These are phyloP conservation scores for Norana najaformis DNA, from an alignment of 2,888 invertebrate genomes.

Conservation along the genomic window DNA sequence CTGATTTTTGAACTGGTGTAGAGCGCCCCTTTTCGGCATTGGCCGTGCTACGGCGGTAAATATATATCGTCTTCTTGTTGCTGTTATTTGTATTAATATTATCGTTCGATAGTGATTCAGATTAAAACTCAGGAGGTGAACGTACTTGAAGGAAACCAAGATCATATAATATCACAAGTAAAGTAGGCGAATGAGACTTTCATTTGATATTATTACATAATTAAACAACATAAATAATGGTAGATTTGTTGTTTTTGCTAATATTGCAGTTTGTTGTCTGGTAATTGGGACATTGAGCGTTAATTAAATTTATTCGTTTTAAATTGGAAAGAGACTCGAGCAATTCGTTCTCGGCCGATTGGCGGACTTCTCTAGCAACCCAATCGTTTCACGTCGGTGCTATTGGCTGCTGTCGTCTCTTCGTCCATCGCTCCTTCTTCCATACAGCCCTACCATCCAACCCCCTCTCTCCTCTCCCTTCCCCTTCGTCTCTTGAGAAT, in stretches of 20 bases:
- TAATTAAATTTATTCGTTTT: constrained; percentile 4
- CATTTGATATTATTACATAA: not conserved
- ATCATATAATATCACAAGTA: too few species aligned
- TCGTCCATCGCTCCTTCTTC: not conserved
- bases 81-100: too few species aligned
- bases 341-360: not conserved
- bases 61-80: too few species aligned
- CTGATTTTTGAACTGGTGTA: too few species aligned
- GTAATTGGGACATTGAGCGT: not conserved
- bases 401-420: not conserved
- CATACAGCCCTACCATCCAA: not conserved
- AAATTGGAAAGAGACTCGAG: too few species aligned
- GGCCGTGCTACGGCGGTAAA: too few species aligned
- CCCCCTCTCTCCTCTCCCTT: not conserved
- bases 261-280: not conserved
- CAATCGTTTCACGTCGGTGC: not conserved
- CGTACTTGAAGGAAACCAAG: too few species aligned
- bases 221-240: not conserved
- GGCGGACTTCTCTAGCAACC: not conserved
- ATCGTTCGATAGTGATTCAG: too few species aligned
- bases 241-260: not conserved
- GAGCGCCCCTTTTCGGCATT: too few species aligned
- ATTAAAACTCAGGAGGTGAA: too few species aligned
- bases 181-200: not conserved
- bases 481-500: not conserved